These are phyloP conservation scores for Cydia pomonella DNA, from an alignment of 1,140 invertebrate genomes.

Conservation along the genomic window DNA sequence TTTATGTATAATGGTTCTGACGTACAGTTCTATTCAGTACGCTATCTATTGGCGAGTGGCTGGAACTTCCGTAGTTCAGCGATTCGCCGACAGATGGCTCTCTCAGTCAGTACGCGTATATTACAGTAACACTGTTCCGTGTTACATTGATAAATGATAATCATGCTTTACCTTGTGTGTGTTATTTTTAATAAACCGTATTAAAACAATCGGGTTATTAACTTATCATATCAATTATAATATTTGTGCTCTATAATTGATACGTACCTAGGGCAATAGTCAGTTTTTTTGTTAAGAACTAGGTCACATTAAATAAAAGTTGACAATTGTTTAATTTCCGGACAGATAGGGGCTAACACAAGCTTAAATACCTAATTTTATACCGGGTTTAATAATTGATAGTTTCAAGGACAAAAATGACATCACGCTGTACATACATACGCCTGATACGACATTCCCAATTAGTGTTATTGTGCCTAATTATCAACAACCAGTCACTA, in stretches of 20 bases:
- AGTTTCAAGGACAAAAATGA: no score
- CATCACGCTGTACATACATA: no score
- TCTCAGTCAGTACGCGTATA: constrained; percentile 29
- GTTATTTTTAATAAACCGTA: not conserved
- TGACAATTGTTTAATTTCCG: not conserved
- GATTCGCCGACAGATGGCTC: constrained; percentile 54
- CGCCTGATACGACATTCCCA: no score
- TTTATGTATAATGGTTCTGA: not conserved
- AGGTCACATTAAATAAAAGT: not conserved
- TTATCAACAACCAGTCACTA: no score
- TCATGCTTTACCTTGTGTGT: not conserved
- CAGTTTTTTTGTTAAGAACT: not conserved
- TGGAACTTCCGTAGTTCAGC: constrained; percentile 44
- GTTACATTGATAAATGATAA: not conserved
- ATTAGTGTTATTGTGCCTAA: no score
- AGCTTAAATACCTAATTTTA: not conserved
- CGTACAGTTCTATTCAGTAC: constrained; percentile 17
- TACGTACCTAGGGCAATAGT: not conserved
- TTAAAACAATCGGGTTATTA: no score
- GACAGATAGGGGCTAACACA: not conserved
- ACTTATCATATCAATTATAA: no score
- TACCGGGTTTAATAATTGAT: no score
- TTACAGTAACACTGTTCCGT: not conserved
- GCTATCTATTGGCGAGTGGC: constrained; percentile 65
- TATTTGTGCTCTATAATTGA: no score